Conservation (phyloP, 2,113 vertebrate species). For the Astatoreochromis straeleni region DNA sequence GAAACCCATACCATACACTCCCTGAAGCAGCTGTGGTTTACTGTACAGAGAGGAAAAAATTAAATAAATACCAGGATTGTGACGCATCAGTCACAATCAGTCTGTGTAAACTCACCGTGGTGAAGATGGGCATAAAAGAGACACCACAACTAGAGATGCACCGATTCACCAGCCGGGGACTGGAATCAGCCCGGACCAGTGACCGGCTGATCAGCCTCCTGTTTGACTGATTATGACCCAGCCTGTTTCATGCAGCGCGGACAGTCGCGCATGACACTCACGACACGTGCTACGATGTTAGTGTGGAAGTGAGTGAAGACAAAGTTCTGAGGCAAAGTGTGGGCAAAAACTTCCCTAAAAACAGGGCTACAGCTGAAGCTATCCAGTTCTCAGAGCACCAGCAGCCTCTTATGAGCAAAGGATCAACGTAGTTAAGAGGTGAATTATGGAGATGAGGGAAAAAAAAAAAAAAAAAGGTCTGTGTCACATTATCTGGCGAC, state of each 20-base stretch:
- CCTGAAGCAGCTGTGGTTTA: slow-evolving; percentile 89
- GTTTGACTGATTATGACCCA: neutral
- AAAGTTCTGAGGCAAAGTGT: no score
- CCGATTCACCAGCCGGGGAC: neutral
- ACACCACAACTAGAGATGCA: neutral
- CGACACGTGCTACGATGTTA: neutral
- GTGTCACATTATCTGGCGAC: no score
- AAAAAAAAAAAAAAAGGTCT: neutral
- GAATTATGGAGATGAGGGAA: neutral
- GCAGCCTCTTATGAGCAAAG: neutral
- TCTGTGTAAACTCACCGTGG: neutral
- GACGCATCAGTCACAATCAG: neutral
- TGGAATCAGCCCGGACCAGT: neutral
- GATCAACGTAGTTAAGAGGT: neutral
- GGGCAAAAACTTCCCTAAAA: no score
- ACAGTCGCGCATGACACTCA: neutral
- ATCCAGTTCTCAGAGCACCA: neutral
- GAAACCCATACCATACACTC: slow-evolving; percentile 94
- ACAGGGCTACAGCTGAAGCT: neutral
- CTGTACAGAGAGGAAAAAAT: slow-evolving; percentile 51
- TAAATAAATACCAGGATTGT: neutral
- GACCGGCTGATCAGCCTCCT: neutral
- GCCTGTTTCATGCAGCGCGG: neutral
- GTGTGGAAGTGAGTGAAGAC: neutral
- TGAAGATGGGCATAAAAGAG: neutral